phyloP scores from a whole-genome alignment of 2,113 vertebrate genomes.

The Chaetodon auriga region DNA sequence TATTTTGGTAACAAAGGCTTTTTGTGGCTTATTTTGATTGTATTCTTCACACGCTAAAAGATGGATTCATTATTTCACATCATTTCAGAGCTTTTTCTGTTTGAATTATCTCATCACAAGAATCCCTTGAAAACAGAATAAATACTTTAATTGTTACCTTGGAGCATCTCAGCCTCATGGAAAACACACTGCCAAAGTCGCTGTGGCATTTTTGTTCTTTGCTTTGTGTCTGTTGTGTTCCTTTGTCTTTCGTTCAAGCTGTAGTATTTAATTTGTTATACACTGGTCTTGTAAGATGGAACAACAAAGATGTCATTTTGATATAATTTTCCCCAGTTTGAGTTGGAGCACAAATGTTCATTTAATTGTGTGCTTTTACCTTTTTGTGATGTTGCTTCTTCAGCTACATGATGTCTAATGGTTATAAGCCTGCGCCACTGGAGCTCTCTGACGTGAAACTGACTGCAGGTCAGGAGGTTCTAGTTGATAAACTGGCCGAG shows the following conservation, averaged over 20 bases:
- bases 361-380: not conserved
- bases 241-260: not conserved
- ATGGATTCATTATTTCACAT: too few species aligned
- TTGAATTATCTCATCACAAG: not conserved
- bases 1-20: too few species aligned
- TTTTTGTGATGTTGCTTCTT: constrained; percentile 27
- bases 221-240: not conserved
- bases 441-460: constrained; percentile 97
- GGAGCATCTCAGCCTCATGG: not conserved
- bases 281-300: not conserved
- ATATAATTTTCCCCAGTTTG: not conserved
- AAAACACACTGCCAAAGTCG: too few species aligned
- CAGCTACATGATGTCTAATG: constrained; percentile 97
- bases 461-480: constrained; percentile 92
- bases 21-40: not conserved
- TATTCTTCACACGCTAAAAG: not conserved
- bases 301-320: too few species aligned
- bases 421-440: constrained; percentile 96
- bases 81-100: not conserved
- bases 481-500: constrained; percentile 98
- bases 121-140: not conserved
- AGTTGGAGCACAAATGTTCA: not conserved
- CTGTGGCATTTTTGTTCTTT: too few species aligned
- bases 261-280: not conserved
- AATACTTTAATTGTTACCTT: not conserved